Evolutionary conservation across 1,140 invertebrate genomes (phyloP).

Genomic region (Pogonognathellus flavescens): DNA sequence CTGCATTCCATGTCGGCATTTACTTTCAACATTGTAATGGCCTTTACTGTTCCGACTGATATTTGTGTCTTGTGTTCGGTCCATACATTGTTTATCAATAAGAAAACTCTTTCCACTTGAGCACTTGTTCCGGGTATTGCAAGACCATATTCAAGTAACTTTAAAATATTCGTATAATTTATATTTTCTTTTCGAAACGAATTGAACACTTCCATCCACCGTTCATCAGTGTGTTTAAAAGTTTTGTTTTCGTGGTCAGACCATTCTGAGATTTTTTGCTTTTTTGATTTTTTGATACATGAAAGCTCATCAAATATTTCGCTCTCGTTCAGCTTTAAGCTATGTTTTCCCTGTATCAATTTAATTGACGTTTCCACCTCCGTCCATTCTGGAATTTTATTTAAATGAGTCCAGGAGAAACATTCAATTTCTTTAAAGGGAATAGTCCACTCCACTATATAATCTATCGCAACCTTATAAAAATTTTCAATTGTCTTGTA

Average conservation of each 20-base stretch:
- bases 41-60: background rate
- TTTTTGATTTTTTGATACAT: background rate
- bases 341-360: background rate
- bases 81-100: conserved; percentile 1
- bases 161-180: background rate
- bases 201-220: background rate
- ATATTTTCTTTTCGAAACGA: too few species aligned
- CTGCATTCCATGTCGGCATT: background rate
- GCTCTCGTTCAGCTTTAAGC: background rate
- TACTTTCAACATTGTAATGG: background rate
- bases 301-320: background rate
- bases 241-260: background rate
- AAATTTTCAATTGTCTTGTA: background rate
- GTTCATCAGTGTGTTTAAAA: background rate
- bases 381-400: background rate
- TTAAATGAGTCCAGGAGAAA: background rate
- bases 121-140: background rate
- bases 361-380: background rate
- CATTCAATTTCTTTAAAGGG: background rate
- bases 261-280: background rate
- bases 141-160: background rate
- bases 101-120: background rate
- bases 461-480: background rate
- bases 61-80: background rate
- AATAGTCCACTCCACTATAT: background rate